Evolutionary conservation across 2,797 vertebrate genomes (phyloP), one percentile per base, ranked within the genome.

Genomic region (Sebastes oblongus): DNA sequence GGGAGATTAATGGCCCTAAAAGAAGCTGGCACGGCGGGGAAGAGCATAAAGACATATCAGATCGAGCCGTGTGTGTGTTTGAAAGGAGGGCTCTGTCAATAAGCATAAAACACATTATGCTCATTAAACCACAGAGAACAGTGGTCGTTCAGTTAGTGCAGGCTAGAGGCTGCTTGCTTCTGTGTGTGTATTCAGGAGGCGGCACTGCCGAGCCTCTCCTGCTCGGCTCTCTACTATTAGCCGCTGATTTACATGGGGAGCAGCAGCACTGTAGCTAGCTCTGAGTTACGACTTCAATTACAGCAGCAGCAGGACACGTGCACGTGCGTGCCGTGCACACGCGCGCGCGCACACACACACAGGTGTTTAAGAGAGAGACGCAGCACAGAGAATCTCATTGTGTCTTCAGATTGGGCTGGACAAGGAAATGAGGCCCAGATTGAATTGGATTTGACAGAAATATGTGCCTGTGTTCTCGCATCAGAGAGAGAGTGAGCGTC

Each of bases 281-380:
- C 76, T 92, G 93, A 94, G 87, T 93, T 94, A 94, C 80, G 85
- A 93, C 91, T 95, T 93, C 93, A 94, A 94, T 94, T 95, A 93
- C 87, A 88, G 81, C 79, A 81, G 85, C 83, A 86, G 88, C 79
- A 70, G 84, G 84, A 87, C 88, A 84, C 77, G 36, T 81, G 64
- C 8, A 9, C 14, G 14, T 10, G 14, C 27, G 34, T 4, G 36
- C 75, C 16, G 16, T 16, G 12, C 42, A 25, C 39, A 10, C 39
- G 66, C 54, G 16, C 62, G 29, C 65, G 59, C 50, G 34, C 60
- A 74, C 70, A 68, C 59, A 46, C 60, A 75, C 70, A 68, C 59
- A 80, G 70, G 85, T 81, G 82, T 88, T 88, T 81, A 86, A 70
- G 66, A 81, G 66, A 81, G 75, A 80, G 85, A 89, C 74, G 83